phyloP scores from a whole-genome alignment of 2,797 vertebrate species.

The Chloroceryle amazona region DNA sequence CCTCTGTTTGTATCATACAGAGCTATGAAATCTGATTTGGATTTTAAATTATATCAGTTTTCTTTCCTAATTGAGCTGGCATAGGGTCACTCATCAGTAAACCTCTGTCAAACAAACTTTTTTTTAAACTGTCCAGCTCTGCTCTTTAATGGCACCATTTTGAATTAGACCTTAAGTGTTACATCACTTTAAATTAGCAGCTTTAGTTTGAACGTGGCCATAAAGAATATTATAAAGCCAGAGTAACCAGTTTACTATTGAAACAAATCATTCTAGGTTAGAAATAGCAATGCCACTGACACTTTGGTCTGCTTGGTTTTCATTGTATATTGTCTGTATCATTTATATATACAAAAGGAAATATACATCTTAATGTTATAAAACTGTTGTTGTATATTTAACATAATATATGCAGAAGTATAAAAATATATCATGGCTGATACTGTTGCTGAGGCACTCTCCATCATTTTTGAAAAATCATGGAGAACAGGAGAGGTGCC shows the following conservation, averaged over 20 bases:
- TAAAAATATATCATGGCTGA: not conserved
- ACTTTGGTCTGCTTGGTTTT: not conserved
- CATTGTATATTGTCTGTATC: not conserved
- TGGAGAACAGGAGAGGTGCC: no score
- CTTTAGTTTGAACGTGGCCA: not conserved
- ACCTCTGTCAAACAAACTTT: conserved; percentile 11
- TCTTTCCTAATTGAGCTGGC: conserved; percentile 41
- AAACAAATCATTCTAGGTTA: conserved; percentile 27
- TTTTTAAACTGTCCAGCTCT: conserved; percentile 36
- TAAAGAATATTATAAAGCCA: conserved; percentile 20
- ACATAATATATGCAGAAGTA: not conserved
- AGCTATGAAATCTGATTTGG: conserved; percentile 30
- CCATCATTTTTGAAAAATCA: no score
- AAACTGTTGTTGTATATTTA: not conserved
- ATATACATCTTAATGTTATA: not conserved
- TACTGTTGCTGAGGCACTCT: no score
- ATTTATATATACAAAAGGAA: not conserved
- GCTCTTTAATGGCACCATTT: conserved; percentile 54
- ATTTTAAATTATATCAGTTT: conserved; percentile 53
- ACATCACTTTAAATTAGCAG: conserved; percentile 53
- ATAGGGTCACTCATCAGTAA: conserved; percentile 60
- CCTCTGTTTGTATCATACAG: conserved; percentile 10
- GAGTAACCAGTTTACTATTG: conserved; percentile 49
- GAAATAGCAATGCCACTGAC: not conserved
- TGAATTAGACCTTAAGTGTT: conserved; percentile 56